Evolutionary conservation across 2,797 vertebrate species (phyloP).

Genomic region (Leuciscus waleckii): DNA sequence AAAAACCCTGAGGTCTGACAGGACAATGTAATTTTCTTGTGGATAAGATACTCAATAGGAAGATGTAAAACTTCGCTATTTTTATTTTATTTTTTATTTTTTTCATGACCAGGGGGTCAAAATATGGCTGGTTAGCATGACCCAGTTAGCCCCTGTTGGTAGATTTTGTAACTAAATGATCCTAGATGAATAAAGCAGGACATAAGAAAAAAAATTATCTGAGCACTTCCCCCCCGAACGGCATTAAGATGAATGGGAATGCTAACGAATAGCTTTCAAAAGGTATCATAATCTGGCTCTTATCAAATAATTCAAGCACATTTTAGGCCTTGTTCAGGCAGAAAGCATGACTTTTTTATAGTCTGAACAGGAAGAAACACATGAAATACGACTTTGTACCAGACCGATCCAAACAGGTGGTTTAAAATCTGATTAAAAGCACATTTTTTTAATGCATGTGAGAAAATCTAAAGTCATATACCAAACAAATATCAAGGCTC

Average conservation of each 20-base stretch:
- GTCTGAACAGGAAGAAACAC: not conserved
- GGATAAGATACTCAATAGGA: slow-evolving; percentile 12
- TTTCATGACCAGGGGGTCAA: not conserved
- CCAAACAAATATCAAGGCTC: not conserved
- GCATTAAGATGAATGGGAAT: not conserved
- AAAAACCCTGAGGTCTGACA: slow-evolving; percentile 22
- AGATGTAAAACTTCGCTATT: not conserved
- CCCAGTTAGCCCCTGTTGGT: not conserved
- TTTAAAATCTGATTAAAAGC: not conserved
- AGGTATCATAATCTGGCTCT: not conserved
- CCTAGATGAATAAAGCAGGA: not conserved
- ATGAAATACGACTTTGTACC: not conserved
- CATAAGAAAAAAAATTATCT: not conserved
- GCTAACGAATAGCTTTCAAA: not conserved
- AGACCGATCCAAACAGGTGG: not conserved
- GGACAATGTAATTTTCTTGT: slow-evolving; percentile 20
- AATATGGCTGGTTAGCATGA: not conserved
- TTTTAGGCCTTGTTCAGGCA: not conserved
- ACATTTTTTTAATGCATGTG: not conserved
- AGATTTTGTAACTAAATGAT: not conserved
- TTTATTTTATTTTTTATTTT: not conserved
- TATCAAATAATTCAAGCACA: not conserved
- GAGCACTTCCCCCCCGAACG: not conserved
- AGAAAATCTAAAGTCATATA: not conserved
- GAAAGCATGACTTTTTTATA: not conserved